phyloP scores from a whole-genome alignment of 37 sponge, comb jelly and placozoan genomes.

The Trichoplax adhaerens region DNA sequence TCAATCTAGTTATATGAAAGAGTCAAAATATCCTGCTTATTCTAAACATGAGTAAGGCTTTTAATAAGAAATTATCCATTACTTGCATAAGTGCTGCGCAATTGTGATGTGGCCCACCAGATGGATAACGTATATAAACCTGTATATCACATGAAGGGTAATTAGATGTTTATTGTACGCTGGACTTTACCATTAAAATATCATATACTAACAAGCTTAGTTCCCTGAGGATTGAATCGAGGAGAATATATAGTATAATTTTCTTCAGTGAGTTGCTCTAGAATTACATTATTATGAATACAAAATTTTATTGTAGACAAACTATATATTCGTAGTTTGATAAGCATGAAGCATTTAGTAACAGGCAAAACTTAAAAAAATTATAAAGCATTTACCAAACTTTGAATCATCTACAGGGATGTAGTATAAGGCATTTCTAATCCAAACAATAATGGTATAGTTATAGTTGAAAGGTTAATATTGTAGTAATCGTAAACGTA shows the following conservation, averaged over 20 bases:
- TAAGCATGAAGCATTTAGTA: no score
- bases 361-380: no score
- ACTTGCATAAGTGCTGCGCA: slow-evolving; percentile 50
- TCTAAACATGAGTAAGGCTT: neutral
- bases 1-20: slow-evolving; percentile 9
- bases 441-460: no score
- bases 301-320: no score
- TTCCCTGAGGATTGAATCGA: slow-evolving; percentile 33
- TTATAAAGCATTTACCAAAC: no score
- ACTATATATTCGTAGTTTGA: no score
- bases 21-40: neutral
- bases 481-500: neutral
- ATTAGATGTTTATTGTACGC: neutral
- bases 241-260: slow-evolving; percentile 18
- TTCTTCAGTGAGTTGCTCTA: slow-evolving; percentile 24
- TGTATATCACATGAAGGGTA: neutral
- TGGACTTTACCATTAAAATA: neutral
- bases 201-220: slow-evolving; percentile 20
- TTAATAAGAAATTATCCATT: neutral
- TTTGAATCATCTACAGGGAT: no score
- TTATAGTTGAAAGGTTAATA: no score
- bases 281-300: no score
- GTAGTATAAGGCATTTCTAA: no score
- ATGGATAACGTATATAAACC: slow-evolving; percentile 22
- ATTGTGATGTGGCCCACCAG: slow-evolving; percentile 40